A percentile compares a stretch with the other conserved stretches of the same genome.
Conservation (phyloP, 2,888 invertebrate genomes). For the Antheraea assamensis region DNA sequence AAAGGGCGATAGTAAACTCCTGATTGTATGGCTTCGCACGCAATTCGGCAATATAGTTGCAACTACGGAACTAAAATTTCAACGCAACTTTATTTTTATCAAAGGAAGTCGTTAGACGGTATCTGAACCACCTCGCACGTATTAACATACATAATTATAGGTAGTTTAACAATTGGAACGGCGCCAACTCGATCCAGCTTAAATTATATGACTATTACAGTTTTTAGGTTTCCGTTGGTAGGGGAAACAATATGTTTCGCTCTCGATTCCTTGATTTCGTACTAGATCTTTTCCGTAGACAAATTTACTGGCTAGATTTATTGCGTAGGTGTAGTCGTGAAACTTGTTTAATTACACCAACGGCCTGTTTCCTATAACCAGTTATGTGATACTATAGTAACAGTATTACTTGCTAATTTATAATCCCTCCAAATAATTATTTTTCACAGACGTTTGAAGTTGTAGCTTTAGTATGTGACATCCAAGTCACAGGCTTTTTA, state of each 20-base stretch:
- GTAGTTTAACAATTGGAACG: constrained; percentile 75
- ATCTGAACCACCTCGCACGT: constrained; percentile 77
- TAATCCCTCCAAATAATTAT: background rate
- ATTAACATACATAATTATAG: constrained; percentile 82
- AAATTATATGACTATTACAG: constrained; percentile 69
- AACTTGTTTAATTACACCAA: constrained; percentile 23
- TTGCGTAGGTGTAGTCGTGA: constrained; percentile 38
- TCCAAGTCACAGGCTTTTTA: too few species aligned
- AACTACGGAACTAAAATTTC: constrained; percentile 80
- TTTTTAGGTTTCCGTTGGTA: constrained; percentile 68
- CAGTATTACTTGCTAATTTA: constrained; percentile 5
- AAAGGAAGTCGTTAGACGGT: constrained; percentile 80
- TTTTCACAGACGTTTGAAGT: background rate
- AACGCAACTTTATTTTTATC: constrained; percentile 82
- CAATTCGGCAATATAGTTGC: constrained; percentile 78
- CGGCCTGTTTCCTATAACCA: constrained; percentile 14
- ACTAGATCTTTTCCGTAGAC: constrained; percentile 45
- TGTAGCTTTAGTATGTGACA: too few species aligned
- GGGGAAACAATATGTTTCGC: constrained; percentile 63
- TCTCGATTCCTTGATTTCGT: constrained; percentile 52
- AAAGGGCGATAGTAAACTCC: constrained; percentile 69
- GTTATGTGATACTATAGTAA: constrained; percentile 17
- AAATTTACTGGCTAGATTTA: constrained; percentile 52
- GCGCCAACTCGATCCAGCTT: constrained; percentile 69
- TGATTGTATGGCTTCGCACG: constrained; percentile 71